Percentiles rank a stretch among this genome's conserved stretches.
These are phyloP conservation scores for Rhinolophus ferrumequinum DNA, from an alignment of 2,113 vertebrate genomes.

Conservation along the genomic window DNA sequence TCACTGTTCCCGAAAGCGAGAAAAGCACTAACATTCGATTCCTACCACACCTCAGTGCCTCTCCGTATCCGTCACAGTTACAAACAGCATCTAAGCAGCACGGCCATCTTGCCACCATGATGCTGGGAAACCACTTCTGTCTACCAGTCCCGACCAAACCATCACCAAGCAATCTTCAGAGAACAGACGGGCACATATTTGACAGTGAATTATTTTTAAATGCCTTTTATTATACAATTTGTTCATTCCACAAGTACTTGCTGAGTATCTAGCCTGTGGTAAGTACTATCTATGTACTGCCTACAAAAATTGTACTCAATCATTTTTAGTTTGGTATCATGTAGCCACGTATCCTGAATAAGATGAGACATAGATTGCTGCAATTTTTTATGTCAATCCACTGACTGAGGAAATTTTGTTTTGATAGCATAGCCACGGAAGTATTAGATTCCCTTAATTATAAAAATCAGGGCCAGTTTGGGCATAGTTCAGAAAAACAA, in stretches of 20 bases:
- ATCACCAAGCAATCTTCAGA: not conserved
- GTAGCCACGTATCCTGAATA: not conserved
- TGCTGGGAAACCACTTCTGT: not conserved
- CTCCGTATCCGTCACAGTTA: not conserved
- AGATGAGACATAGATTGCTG: not conserved
- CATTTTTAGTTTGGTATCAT: not conserved
- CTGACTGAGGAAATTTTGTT: not conserved
- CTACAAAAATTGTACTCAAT: not conserved
- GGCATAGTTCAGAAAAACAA: constrained; percentile 19
- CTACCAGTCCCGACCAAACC: not conserved
- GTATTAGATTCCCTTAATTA: not conserved
- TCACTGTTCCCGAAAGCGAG: constrained; percentile 28
- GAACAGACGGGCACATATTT: not conserved
- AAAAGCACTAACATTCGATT: not conserved
- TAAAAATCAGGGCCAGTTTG: not conserved
- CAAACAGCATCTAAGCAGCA: not conserved
- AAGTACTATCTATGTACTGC: not conserved
- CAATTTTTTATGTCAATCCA: not conserved
- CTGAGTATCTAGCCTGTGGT: not conserved
- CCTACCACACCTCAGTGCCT: not conserved
- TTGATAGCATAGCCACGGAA: not conserved
- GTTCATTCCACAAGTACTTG: not conserved
- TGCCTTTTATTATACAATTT: not conserved
- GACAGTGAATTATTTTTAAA: not conserved
- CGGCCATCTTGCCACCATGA: not conserved